phyloP scores from a whole-genome alignment of 2,888 invertebrate species.

The Cheiracanthium punctorium region DNA sequence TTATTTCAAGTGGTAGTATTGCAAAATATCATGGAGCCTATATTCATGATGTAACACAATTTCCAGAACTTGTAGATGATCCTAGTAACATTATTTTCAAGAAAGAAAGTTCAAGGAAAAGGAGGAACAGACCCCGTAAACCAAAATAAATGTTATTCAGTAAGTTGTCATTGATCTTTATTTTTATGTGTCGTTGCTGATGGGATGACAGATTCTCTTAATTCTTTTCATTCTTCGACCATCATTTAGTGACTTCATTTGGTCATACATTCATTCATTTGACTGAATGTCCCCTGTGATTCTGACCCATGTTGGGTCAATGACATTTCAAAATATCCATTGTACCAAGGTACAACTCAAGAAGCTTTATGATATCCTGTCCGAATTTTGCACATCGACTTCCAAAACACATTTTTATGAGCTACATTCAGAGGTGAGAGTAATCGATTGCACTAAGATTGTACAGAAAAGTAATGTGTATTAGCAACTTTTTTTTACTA shows the following conservation, averaged over 20 bases:
- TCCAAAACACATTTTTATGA: slow-evolving; percentile 68
- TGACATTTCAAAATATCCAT: slow-evolving; percentile 59
- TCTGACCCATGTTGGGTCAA: slow-evolving; percentile 70
- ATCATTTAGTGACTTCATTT: slow-evolving; percentile 55
- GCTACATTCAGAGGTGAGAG: slow-evolving; percentile 66
- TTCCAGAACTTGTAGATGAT: slow-evolving; percentile 94
- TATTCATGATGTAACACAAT: slow-evolving; percentile 90
- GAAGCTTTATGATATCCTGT: slow-evolving; percentile 66
- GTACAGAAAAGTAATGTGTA: slow-evolving; percentile 20
- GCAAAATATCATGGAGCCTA: slow-evolving; percentile 95
- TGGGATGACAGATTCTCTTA: slow-evolving; percentile 32
- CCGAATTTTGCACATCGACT: slow-evolving; percentile 70
- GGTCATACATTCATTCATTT: slow-evolving; percentile 62
- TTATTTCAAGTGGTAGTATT: slow-evolving; percentile 90
- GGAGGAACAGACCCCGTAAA: slow-evolving; percentile 68
- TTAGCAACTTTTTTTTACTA: slow-evolving; percentile 39
- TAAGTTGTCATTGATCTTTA: slow-evolving; percentile 29
- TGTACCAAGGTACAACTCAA: slow-evolving; percentile 64
- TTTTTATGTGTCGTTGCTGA: slow-evolving; percentile 54
- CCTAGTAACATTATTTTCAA: slow-evolving; percentile 94
- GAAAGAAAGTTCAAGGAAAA: slow-evolving; percentile 73
- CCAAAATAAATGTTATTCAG: slow-evolving; percentile 57
- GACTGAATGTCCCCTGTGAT: slow-evolving; percentile 63
- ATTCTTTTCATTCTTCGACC: slow-evolving; percentile 33
- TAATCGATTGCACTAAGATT: slow-evolving; percentile 36